A percentile compares a stretch with the other conserved stretches of the same genome.
phyloP scores from a whole-genome alignment of 92 coral and sea anemone genomes.

The Heliopora coerulea region DNA sequence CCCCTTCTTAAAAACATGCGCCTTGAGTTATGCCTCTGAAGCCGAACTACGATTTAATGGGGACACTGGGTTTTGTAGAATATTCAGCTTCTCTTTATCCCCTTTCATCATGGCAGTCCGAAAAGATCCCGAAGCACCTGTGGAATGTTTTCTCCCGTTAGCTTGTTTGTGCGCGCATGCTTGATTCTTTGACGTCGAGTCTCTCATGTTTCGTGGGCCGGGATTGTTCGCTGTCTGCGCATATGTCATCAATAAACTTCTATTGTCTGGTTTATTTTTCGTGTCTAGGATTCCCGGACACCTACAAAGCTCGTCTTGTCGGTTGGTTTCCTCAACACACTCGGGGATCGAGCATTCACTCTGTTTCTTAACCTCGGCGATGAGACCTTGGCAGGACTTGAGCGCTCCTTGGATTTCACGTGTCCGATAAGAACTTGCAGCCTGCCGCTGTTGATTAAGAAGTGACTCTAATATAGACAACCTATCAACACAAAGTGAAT shows the following conservation, averaged over 20 bases:
- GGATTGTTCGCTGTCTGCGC: constrained; percentile 14
- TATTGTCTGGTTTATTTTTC: constrained; percentile 12
- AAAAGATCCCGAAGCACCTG: background rate
- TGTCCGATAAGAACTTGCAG: constrained; percentile 25
- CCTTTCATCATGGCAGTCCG: background rate
- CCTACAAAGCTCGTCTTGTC: background rate
- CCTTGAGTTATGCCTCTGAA: constrained; percentile 2
- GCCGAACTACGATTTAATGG: constrained; percentile 12
- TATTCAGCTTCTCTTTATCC: background rate
- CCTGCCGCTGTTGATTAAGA: constrained; percentile 34
- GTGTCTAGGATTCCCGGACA: background rate
- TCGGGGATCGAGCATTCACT: constrained; percentile 25
- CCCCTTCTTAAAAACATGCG: too few relatives aligned
- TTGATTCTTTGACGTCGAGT: background rate
- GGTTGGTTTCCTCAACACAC: constrained; percentile 10
- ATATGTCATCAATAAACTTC: constrained; percentile 37
- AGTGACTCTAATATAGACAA: constrained; percentile 25
- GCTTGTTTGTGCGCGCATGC: background rate
- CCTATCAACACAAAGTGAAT: background rate
- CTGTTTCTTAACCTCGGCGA: constrained; percentile 32
- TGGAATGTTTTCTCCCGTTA: constrained; percentile 2
- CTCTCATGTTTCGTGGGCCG: background rate
- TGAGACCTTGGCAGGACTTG: constrained; percentile 37
- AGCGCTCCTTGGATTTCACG: constrained; percentile 44
- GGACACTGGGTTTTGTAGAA: constrained; percentile 6